These are phyloP conservation scores for Peromyscus polionotus DNA, from an alignment of 2,113 vertebrate genomes.

Conservation along the genomic window DNA sequence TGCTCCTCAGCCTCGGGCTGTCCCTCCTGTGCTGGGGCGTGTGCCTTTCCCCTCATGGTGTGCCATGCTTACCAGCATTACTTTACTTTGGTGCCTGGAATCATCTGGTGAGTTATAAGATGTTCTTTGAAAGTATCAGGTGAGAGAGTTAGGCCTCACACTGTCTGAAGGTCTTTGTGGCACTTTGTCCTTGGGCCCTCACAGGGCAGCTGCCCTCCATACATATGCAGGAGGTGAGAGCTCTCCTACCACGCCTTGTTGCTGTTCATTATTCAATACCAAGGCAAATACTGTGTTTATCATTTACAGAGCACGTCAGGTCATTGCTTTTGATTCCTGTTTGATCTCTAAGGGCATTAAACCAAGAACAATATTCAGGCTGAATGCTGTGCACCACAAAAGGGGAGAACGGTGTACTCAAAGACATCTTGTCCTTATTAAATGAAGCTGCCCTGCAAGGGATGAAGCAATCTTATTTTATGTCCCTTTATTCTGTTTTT, in stretches of 20 bases:
- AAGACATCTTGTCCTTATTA: conserved; percentile 32
- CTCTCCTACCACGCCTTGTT: too few species aligned
- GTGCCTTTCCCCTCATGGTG: background rate
- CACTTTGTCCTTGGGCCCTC: background rate
- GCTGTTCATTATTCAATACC: conserved; percentile 48
- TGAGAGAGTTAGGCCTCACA: background rate
- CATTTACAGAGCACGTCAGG: background rate
- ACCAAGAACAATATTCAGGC: conserved; percentile 39
- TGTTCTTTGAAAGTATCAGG: background rate
- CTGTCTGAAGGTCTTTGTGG: background rate
- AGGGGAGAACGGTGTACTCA: background rate
- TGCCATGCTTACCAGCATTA: background rate
- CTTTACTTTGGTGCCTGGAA: rapidly evolving
- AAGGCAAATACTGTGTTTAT: background rate
- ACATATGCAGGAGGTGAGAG: background rate
- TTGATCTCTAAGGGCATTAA: conserved; percentile 61
- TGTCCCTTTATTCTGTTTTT: conserved; percentile 31
- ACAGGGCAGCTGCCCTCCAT: background rate
- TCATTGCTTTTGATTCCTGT: conserved; percentile 59
- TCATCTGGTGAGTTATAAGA: background rate
- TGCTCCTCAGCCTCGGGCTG: rapidly evolving
- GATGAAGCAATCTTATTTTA: conserved; percentile 45
- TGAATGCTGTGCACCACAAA: background rate
- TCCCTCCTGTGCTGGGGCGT: rapidly evolving
- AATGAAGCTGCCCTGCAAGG: background rate